Percentiles rank a stretch among this genome's conserved stretches.
Evolutionary conservation across 2,888 invertebrate species (phyloP).

Genomic region (Idaea aversata): DNA sequence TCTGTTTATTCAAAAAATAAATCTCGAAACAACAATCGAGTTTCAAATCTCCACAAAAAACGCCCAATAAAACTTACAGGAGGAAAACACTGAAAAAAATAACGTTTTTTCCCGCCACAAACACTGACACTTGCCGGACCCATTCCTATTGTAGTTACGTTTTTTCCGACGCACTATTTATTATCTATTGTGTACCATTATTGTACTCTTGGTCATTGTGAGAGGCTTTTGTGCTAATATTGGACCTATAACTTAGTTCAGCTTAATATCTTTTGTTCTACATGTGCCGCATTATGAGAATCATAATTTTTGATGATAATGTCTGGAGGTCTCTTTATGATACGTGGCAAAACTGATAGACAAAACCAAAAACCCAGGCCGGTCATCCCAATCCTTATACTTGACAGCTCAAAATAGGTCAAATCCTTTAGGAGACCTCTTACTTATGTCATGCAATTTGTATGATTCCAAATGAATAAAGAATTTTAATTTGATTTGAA

Average conservation of each 20-base stretch:
- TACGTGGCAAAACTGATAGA: too few species aligned
- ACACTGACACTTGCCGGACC: neutral
- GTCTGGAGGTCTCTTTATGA: too few species aligned
- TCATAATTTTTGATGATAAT: conserved; percentile 21
- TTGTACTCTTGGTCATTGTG: conserved; percentile 46
- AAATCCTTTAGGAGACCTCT: too few species aligned
- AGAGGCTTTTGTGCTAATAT: conserved; percentile 59
- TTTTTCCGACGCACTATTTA: conserved; percentile 44
- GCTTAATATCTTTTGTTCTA: conserved; percentile 48
- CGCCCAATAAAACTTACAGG: neutral
- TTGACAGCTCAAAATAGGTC: too few species aligned
- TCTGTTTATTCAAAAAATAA: neutral
- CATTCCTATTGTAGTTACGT: conserved; percentile 18
- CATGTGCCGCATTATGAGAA: conserved; percentile 31
- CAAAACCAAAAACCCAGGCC: too few species aligned
- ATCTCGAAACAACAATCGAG: neutral
- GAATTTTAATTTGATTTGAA: too few species aligned
- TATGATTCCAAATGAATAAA: too few species aligned
- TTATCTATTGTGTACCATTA: conserved; percentile 50
- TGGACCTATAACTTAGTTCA: conserved; percentile 63
- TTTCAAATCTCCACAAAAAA: neutral
- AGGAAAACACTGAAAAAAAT: neutral
- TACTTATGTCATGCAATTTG: too few species aligned
- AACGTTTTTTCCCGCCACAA: neutral
- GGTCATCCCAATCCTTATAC: too few species aligned